A percentile compares a stretch with the other conserved stretches of the same genome.
Conservation (phyloP, 2,888 invertebrate species). For the Pristionchus fissidentatus region DNA sequence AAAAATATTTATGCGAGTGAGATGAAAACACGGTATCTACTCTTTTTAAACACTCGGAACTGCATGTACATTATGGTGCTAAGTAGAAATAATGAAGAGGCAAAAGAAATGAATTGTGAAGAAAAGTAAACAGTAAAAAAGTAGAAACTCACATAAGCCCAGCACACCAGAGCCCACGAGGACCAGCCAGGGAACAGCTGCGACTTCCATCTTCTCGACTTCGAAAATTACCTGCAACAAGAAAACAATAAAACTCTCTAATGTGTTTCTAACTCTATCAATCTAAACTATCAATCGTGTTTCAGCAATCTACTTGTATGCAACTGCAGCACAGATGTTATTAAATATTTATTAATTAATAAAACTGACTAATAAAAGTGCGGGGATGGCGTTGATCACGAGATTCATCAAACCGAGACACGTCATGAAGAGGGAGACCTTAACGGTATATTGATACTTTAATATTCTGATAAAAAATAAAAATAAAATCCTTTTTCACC, state of each 20-base stretch:
- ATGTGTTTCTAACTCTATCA: not conserved
- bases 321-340: too few species aligned
- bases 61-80: too few species aligned
- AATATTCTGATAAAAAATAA: too few species aligned
- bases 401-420: slow-evolving; percentile 91
- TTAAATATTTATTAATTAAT: not conserved
- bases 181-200: slow-evolving; percentile 89
- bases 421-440: slow-evolving; percentile 90
- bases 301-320: too few species aligned
- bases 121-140: not conserved
- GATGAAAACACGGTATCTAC: not conserved
- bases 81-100: too few species aligned
- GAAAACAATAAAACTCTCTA: too few species aligned
- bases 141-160: slow-evolving; percentile 67
- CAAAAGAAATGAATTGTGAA: too few species aligned
- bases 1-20: not conserved
- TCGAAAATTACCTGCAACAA: slow-evolving; percentile 77
- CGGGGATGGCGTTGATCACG: slow-evolving; percentile 79
- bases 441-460: slow-evolving; percentile 77
- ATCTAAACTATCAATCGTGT: too few species aligned
- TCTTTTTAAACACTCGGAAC: too few species aligned
- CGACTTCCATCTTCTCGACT: slow-evolving; percentile 87
- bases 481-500: too few species aligned
- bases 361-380: not conserved
- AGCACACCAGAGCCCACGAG: slow-evolving; percentile 83